A percentile compares a stretch with the other conserved stretches of the same genome.
phyloP scores from a whole-genome alignment of 37 sponge, comb jelly and placozoan genomes.

The Ianthella basta region DNA sequence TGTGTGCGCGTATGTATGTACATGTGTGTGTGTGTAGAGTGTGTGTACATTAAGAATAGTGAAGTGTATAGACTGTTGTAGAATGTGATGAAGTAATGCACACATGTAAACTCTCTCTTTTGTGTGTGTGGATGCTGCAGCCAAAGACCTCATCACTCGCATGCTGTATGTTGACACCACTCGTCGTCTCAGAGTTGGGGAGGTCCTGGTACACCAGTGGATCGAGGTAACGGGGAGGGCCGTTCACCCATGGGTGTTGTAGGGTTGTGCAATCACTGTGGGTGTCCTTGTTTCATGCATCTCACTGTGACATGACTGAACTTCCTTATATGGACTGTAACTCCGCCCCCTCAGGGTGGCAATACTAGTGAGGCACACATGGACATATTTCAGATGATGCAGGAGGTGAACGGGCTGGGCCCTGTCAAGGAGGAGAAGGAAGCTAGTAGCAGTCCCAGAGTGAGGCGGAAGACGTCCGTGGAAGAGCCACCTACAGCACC shows the following conservation, averaged over 20 bases:
- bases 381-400: slow-evolving; percentile 21
- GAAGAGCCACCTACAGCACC: not conserved
- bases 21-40: slow-evolving; percentile 11
- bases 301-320: not conserved
- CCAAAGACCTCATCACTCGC: slow-evolving; percentile 72
- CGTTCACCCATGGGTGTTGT: too few relatives aligned
- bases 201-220: slow-evolving; percentile 87
- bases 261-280: not conserved
- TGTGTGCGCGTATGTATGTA: not conserved
- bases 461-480: not conserved
- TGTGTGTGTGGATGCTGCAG: slow-evolving; percentile 45
- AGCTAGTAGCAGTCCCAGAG: too few relatives aligned
- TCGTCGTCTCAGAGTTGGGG: slow-evolving; percentile 75
- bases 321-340: not conserved
- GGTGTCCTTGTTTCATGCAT: not conserved
- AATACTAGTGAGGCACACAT: not conserved
- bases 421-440: not conserved
- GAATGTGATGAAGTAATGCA: too few relatives aligned
- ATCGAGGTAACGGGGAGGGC: too few relatives aligned
- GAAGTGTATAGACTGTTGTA: not conserved
- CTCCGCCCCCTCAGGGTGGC: not conserved
- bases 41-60: too few relatives aligned
- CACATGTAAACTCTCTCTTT: too few relatives aligned
- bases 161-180: slow-evolving; percentile 89
- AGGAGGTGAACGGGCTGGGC: slow-evolving; percentile 9